Percentiles rank a stretch among this genome's conserved stretches.
Conservation (phyloP, 2,888 invertebrate species). For the Dryomyza anilis region DNA sequence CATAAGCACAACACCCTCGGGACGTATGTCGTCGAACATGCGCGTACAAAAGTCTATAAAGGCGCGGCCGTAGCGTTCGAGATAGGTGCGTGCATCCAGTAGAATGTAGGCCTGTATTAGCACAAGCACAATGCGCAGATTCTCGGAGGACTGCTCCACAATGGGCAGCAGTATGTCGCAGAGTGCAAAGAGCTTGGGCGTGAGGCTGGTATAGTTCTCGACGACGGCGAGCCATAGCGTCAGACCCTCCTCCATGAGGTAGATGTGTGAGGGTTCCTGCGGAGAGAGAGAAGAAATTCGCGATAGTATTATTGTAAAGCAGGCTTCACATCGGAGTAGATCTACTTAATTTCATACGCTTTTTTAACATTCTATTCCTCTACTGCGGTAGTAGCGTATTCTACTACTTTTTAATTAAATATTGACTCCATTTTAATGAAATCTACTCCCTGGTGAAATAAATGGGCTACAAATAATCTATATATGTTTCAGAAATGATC, state of each 20-base stretch:
- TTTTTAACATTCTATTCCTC: too few species aligned
- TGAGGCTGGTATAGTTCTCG: constrained; percentile 73
- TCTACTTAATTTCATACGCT: too few species aligned
- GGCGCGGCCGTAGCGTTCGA: constrained; percentile 72
- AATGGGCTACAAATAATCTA: too few species aligned
- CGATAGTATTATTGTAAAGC: too few species aligned
- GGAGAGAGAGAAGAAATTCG: not conserved
- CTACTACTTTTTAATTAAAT: too few species aligned
- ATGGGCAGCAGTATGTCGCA: constrained; percentile 77
- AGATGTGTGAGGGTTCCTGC: constrained; percentile 80
- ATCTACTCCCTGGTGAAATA: too few species aligned
- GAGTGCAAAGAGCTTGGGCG: constrained; percentile 72
- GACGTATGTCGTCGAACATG: constrained; percentile 77
- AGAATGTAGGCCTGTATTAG: constrained; percentile 84
- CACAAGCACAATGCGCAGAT: constrained; percentile 76
- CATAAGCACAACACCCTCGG: constrained; percentile 75
- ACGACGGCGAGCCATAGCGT: constrained; percentile 87
- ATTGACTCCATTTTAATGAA: too few species aligned
- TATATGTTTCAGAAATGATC: too few species aligned
- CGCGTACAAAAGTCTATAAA: constrained; percentile 74
- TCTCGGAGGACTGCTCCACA: constrained; percentile 81
- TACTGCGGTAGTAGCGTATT: too few species aligned
- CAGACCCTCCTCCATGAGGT: constrained; percentile 89
- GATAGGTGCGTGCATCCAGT: constrained; percentile 77
- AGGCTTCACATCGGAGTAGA: too few species aligned